Percentiles rank a stretch among this genome's conserved stretches.
Conservation (phyloP, 2,113 vertebrate species). For the Cyprinus carpio region DNA sequence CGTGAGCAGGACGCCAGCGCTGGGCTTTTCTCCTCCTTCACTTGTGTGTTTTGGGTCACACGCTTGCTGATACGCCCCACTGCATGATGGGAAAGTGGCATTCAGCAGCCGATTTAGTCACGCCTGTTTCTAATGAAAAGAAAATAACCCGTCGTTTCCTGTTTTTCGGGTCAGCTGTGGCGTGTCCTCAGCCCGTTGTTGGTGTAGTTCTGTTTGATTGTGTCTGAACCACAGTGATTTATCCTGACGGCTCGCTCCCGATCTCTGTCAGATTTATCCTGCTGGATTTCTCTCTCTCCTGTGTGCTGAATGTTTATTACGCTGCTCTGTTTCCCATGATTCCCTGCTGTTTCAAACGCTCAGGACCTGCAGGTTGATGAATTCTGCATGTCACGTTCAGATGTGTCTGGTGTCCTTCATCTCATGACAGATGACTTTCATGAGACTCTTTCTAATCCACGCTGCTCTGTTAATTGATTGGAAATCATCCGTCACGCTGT, state of each 20-base stretch:
- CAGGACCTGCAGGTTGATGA: too few relatives aligned
- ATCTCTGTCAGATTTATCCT: conserved; percentile 9
- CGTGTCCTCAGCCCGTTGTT: conserved; percentile 1
- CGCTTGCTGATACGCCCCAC: neutral
- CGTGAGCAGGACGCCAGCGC: neutral
- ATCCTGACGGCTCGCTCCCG: neutral
- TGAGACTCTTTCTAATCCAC: too few relatives aligned
- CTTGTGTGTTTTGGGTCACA: neutral
- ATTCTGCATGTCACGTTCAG: too few relatives aligned
- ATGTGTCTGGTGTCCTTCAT: too few relatives aligned
- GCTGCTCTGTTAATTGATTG: too few relatives aligned
- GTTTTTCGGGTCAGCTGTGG: conserved; percentile 11
- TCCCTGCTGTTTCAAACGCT: conserved; percentile 18
- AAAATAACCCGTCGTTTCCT: conserved; percentile 58
- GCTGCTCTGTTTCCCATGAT: conserved; percentile 52
- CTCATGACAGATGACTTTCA: too few relatives aligned
- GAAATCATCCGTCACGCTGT: too few relatives aligned
- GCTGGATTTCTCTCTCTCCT: conserved; percentile 37
- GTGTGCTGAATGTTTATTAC: conserved; percentile 60
- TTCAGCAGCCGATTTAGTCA: conserved; percentile 58
- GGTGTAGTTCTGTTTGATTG: neutral
- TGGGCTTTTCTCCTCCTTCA: conserved; percentile 5
- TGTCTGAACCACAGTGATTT: too few relatives aligned
- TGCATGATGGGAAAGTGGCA: conserved; percentile 55
- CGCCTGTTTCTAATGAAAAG: conserved; percentile 65